Base-by-base conservation (phyloP, 2,797 vertebrate genomes). In the Takifugu ocellatus region DNA sequence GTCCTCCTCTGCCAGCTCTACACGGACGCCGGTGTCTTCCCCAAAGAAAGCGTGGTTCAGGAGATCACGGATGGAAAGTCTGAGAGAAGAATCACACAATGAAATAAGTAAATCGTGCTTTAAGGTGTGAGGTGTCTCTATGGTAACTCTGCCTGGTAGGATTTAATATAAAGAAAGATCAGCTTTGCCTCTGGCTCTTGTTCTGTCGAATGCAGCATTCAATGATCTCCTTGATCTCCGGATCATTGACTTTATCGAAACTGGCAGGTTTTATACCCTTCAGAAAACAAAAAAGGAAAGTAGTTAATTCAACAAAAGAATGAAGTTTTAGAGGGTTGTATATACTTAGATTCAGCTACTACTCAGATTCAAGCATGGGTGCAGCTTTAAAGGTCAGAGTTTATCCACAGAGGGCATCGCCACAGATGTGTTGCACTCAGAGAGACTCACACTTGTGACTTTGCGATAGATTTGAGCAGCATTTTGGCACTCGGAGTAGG, bases 401-500 rank as follows among this genome's bases (percentile, higher is more conserved):
- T 33, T 25, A 3, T 33, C 21, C 15, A 45, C 1, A 46, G 17
- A 25, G 33, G 17, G 33, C 51, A 59, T 49, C 16, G 47, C 12
- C 31, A 46, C 8, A 62, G 42, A 61, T 54, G 42, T 11, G 16
- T 43, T 54, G 49, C 9, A 42, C 39, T 51, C 6, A 52, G 16
- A 56, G 58, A 63, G 62, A 91, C 94, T 77, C 90, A 96, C 95
- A n/a, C 94, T 96, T 77, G 96, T 98, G 82, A 98, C 96, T 94
- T 97, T 97, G 77, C 96, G 94, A 85, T 96, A 98, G 88, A 98
- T 98, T 82, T 98, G 96, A 49, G 96, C 96, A 21, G 96, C 94
- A 64, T 98, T 98, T 78, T 96, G 96, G 77, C 96, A 97, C 83
- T 98, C 96, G 6, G 95, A 95, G 85, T 98, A 98, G 5, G 96